A percentile compares a stretch with the other conserved stretches of the same genome.
phyloP scores from a whole-genome alignment of 2,113 vertebrate species.

The Xerus inauris region DNA sequence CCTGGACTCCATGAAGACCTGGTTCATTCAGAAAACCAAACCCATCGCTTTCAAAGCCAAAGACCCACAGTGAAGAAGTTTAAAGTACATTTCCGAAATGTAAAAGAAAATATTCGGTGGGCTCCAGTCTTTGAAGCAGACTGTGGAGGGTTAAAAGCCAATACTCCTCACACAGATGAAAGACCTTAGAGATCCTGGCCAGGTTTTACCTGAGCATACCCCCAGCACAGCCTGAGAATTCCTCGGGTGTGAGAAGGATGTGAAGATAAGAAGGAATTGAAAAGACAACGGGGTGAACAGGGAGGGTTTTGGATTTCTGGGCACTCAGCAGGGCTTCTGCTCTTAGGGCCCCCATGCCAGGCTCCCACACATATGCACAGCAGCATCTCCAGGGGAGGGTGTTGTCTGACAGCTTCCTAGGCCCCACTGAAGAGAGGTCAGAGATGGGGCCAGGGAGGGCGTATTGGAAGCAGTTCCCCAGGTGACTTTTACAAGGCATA shows the following conservation, averaged over 20 bases:
- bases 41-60: neutral
- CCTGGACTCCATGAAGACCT: neutral
- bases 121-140: neutral
- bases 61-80: neutral
- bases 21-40: neutral
- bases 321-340: accelerated
- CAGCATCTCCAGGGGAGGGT: accelerated
- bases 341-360: too few relatives aligned
- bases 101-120: neutral
- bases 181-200: neutral
- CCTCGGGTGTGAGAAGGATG: neutral
- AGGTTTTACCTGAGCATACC: accelerated
- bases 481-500: neutral
- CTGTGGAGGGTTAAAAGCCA: accelerated
- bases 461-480: too few relatives aligned
- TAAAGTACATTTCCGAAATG: neutral
- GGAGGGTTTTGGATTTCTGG: accelerated
- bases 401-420: neutral
- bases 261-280: neutral
- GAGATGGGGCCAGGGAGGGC: neutral
- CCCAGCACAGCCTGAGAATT: neutral
- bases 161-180: neutral
- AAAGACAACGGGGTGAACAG: accelerated
- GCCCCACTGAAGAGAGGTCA: neutral
- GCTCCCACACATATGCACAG: too few relatives aligned